These are phyloP conservation scores for Rhingia rostrata DNA, from an alignment of 2,888 invertebrate genomes.

Conservation along the genomic window DNA sequence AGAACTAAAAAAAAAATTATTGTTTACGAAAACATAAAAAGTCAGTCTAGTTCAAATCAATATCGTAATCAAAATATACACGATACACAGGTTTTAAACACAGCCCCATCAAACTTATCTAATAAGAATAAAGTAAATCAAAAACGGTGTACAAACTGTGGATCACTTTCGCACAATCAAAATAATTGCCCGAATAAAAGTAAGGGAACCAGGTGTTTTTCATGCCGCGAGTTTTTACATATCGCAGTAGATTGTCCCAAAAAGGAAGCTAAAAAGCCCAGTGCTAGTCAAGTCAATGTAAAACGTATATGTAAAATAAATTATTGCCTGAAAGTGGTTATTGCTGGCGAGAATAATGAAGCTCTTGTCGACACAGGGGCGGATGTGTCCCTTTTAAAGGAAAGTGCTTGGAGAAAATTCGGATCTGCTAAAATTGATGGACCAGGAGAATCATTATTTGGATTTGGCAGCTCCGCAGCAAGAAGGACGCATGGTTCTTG, in stretches of 20 bases:
- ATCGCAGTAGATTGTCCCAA: slow-evolving; percentile 33
- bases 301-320: too few relatives aligned
- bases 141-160: slow-evolving; percentile 45
- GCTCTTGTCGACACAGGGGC: slow-evolving; percentile 31
- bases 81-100: neutral
- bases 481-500: slow-evolving; percentile 35
- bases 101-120: neutral
- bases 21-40: slow-evolving; percentile 28
- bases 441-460: slow-evolving; percentile 19
- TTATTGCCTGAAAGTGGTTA: slow-evolving; percentile 3
- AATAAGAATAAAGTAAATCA: slow-evolving; percentile 2
- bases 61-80: neutral
- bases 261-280: slow-evolving; percentile 6
- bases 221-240: slow-evolving; percentile 49
- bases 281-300: neutral
- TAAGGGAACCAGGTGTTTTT: slow-evolving; percentile 48
- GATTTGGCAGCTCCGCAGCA: slow-evolving; percentile 26
- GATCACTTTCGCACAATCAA: slow-evolving; percentile 38
- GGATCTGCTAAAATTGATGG: slow-evolving; percentile 20
- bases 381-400: slow-evolving; percentile 33
- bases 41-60: slow-evolving; percentile 2
- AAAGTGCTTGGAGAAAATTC: slow-evolving; percentile 26
- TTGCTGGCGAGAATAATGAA: slow-evolving; percentile 25
- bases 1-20: slow-evolving; percentile 28
- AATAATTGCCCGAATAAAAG: slow-evolving; percentile 32